phyloP scores from a whole-genome alignment of 2,888 invertebrate genomes.

The Saturnia japonica region DNA sequence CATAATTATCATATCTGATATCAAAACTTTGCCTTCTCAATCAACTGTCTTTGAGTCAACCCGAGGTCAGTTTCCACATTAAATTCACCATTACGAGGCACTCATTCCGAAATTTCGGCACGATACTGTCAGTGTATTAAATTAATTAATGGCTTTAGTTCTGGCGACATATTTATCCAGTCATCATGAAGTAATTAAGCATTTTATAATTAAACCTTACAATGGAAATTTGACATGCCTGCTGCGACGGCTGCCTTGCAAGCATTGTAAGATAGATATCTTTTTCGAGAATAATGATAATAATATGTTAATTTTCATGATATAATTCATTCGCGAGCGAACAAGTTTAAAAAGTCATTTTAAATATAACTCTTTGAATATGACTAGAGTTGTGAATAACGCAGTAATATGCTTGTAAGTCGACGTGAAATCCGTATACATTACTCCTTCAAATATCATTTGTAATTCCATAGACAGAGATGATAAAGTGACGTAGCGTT shows the following conservation, averaged over 20 bases:
- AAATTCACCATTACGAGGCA: conserved; percentile 29
- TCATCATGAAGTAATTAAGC: conserved; percentile 40
- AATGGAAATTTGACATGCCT: conserved; percentile 22
- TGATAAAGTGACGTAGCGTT: conserved; percentile 43
- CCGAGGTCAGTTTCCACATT: conserved; percentile 11
- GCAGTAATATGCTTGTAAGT: not conserved
- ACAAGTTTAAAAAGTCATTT: not conserved
- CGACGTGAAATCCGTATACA: not conserved
- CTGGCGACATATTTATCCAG: conserved; percentile 37
- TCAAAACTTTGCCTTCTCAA: conserved; percentile 20
- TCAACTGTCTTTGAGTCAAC: conserved; percentile 16
- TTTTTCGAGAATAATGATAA: not conserved
- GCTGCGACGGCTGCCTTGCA: not conserved
- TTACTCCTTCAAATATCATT: conserved; percentile 8
- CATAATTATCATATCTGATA: not conserved
- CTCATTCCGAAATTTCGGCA: conserved; percentile 43
- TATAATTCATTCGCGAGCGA: not conserved
- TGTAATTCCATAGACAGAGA: conserved; percentile 40
- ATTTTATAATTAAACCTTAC: conserved; percentile 30
- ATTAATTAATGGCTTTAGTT: conserved; percentile 56
- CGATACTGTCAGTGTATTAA: conserved; percentile 28
- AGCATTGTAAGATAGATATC: not conserved
- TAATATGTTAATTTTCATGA: conserved; percentile 7
- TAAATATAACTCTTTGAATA: not conserved
- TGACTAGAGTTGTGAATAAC: not conserved